Evolutionary conservation across 2,797 vertebrate species (phyloP).

Genomic region (Aselliscus stoliczkanus): DNA sequence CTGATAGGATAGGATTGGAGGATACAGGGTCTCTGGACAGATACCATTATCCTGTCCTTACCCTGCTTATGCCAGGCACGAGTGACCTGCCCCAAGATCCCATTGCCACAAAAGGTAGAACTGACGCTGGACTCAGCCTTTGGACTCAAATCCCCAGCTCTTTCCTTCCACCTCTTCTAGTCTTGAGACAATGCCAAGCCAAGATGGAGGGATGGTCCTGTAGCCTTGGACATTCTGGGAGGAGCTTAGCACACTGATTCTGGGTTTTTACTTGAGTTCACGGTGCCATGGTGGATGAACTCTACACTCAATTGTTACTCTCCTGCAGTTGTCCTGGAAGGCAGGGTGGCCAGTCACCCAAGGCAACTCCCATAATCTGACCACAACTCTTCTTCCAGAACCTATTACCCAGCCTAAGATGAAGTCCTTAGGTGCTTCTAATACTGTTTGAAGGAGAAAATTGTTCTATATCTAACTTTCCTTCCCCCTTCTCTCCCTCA

Average conservation of each 20-base stretch:
- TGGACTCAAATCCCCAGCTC: background rate
- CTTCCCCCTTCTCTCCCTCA: background rate
- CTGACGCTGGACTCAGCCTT: background rate
- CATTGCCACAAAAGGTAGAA: background rate
- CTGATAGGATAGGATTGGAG: background rate
- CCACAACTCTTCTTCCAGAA: background rate
- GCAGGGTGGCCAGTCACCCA: background rate
- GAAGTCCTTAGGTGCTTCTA: background rate
- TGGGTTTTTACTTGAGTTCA: background rate
- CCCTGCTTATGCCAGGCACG: background rate
- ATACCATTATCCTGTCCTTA: background rate
- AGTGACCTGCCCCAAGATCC: background rate
- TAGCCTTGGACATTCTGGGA: background rate
- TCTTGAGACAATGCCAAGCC: background rate
- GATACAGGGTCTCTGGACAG: background rate
- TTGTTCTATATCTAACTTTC: background rate
- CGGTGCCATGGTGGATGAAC: accelerated
- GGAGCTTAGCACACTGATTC: background rate
- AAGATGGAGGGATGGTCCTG: background rate
- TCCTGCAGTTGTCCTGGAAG: background rate
- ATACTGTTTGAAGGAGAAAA: background rate
- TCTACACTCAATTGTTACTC: background rate
- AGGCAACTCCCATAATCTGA: background rate
- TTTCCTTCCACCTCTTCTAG: background rate
- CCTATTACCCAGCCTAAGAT: background rate